Conservation (phyloP, 2,113 vertebrate genomes). For the Pelvicachromis taeniatus region DNA sequence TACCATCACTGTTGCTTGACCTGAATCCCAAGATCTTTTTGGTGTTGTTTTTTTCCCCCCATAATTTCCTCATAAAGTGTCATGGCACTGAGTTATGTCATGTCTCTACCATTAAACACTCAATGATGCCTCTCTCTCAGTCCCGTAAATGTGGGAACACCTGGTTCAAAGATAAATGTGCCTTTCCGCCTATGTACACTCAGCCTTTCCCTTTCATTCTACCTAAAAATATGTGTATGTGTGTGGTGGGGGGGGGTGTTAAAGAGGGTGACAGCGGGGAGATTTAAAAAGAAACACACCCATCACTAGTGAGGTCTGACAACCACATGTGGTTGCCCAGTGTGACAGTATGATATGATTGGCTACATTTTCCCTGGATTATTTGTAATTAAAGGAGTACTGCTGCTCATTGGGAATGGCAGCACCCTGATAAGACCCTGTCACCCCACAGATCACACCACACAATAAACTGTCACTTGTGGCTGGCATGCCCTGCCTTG, state of each 20-base stretch:
- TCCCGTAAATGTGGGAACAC: background rate
- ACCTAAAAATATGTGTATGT: background rate
- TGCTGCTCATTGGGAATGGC: constrained; percentile 2
- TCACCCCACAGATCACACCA: background rate
- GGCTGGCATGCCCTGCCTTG: background rate
- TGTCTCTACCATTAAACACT: background rate
- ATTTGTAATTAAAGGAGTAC: constrained; percentile 32
- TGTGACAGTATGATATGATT: constrained; percentile 11
- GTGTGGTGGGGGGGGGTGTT: no score
- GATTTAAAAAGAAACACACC: background rate
- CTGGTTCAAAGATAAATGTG: background rate
- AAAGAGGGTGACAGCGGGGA: background rate
- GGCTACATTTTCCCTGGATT: constrained; percentile 10
- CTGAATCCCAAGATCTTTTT: background rate
- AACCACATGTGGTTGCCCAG: background rate
- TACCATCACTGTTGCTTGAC: background rate
- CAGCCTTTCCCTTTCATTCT: background rate
- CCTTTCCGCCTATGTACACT: background rate
- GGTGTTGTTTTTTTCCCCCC: background rate
- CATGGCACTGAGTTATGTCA: background rate
- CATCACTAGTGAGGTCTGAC: background rate
- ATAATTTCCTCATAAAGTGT: background rate
- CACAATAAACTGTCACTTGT: constrained; percentile 21
- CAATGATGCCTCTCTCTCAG: background rate
- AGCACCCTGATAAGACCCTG: constrained; percentile 25